Percentiles rank a stretch among this genome's conserved stretches.
Conservation (phyloP, 2,797 vertebrate genomes). For the Propithecus perrieri region DNA sequence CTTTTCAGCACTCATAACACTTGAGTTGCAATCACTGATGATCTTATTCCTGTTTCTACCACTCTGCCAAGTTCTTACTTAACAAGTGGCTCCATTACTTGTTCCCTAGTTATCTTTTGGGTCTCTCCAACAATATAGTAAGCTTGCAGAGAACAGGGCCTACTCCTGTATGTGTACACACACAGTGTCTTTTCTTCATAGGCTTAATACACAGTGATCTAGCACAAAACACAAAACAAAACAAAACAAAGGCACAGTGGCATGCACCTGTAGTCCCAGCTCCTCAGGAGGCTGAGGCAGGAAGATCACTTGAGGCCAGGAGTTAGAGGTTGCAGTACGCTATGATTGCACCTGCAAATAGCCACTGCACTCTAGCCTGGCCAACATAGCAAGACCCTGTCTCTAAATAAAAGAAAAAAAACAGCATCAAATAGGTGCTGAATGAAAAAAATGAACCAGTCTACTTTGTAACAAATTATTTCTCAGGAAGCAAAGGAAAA, state of each 20-base stretch:
- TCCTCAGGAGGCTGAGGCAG: too few species aligned
- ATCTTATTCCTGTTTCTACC: constrained; percentile 3
- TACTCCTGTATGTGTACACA: background rate
- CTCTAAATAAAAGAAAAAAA: background rate
- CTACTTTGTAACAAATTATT: background rate
- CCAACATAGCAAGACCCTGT: too few species aligned
- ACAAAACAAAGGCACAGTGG: background rate
- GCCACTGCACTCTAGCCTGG: too few species aligned
- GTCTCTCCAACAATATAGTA: background rate
- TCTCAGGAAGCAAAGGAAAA: constrained; percentile 32
- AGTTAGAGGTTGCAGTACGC: too few species aligned
- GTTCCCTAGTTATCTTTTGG: background rate
- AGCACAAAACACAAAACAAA: background rate
- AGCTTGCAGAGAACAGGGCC: background rate
- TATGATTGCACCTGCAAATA: too few species aligned
- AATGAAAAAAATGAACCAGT: constrained; percentile 1
- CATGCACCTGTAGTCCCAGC: too few species aligned
- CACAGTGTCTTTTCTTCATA: background rate
- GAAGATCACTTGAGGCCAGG: too few species aligned
- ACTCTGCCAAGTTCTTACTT: constrained; percentile 20
- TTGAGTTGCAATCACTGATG: background rate
- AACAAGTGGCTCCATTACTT: background rate
- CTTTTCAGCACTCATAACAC: background rate
- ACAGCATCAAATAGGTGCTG: background rate
- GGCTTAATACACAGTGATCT: background rate